Percentiles rank a stretch among this genome's conserved stretches.
Conservation (phyloP, 2,797 vertebrate genomes). For the Cossypha polioptera region DNA sequence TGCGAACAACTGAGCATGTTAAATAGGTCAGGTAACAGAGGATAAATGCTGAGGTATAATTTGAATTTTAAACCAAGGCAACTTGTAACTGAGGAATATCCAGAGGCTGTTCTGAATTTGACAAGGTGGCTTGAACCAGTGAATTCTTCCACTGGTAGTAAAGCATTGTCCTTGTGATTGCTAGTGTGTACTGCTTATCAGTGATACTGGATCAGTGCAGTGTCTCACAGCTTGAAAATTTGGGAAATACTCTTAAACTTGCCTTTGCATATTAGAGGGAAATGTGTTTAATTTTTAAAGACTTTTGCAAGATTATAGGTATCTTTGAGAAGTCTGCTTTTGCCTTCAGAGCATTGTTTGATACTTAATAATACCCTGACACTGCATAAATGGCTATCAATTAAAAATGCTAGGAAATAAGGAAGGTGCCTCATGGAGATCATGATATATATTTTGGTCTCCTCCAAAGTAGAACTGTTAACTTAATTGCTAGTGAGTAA, state of each 20-base stretch:
- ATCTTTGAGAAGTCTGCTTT: neutral
- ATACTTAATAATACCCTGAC: neutral
- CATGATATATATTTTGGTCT: neutral
- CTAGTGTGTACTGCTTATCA: neutral
- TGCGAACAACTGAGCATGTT: neutral
- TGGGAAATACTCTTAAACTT: neutral
- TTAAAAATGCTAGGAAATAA: neutral
- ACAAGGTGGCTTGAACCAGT: neutral
- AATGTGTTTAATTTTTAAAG: neutral
- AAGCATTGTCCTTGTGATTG: neutral
- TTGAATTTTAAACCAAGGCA: neutral
- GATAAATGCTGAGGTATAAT: neutral
- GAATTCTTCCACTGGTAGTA: neutral
- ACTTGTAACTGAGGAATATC: neutral
- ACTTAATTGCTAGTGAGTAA: neutral
- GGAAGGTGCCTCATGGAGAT: neutral
- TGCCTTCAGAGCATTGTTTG: neutral
- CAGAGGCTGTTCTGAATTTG: neutral
- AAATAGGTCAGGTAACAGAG: conserved; percentile 1
- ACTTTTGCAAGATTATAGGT: neutral
- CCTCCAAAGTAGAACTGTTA: neutral
- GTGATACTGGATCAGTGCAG: neutral
- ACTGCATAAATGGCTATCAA: neutral
- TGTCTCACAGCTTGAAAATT: neutral
- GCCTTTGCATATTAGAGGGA: neutral